A percentile compares a stretch with the other conserved stretches of the same genome.
Evolutionary conservation across 1,140 invertebrate species (phyloP).

Genomic region (Nymphalis io): DNA sequence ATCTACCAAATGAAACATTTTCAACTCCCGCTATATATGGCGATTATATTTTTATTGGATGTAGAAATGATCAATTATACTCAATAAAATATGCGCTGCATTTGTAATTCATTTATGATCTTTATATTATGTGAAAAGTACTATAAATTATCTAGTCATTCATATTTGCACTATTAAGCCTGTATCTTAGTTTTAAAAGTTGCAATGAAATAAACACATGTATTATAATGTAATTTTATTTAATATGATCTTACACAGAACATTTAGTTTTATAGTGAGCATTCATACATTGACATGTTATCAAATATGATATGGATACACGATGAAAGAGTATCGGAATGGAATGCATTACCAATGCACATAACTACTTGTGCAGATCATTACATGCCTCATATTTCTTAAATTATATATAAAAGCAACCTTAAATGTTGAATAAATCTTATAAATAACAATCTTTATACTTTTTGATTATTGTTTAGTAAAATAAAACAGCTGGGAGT

Average conservation of each 20-base stretch:
- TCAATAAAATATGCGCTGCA: constrained; percentile 78
- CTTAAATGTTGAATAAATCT: constrained; percentile 65
- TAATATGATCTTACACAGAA: constrained; percentile 78
- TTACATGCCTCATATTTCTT: constrained; percentile 60
- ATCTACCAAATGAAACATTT: constrained; percentile 84
- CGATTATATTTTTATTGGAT: constrained; percentile 84
- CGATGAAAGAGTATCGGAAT: constrained; percentile 63
- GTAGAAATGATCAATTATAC: constrained; percentile 87
- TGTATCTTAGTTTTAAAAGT: neutral
- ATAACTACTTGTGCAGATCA: constrained; percentile 69
- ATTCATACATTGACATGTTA: constrained; percentile 68
- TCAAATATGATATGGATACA: constrained; percentile 71
- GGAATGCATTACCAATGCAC: constrained; percentile 72
- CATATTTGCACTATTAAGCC: neutral
- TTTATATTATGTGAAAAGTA: neutral
- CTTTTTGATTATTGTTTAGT: constrained; percentile 61
- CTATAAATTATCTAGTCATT: neutral
- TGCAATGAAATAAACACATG: constrained; percentile 13
- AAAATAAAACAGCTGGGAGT: constrained; percentile 58
- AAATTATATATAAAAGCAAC: constrained; percentile 71
- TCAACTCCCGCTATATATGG: constrained; percentile 84
- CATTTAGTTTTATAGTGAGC: constrained; percentile 75
- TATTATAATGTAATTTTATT: constrained; percentile 70
- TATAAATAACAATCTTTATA: constrained; percentile 65
- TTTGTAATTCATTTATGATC: constrained; percentile 14